Evolutionary conservation across 1,140 invertebrate species (phyloP), one percentile per base, ranked within the genome.

Genomic region (Lamellibrachia luymesi): DNA sequence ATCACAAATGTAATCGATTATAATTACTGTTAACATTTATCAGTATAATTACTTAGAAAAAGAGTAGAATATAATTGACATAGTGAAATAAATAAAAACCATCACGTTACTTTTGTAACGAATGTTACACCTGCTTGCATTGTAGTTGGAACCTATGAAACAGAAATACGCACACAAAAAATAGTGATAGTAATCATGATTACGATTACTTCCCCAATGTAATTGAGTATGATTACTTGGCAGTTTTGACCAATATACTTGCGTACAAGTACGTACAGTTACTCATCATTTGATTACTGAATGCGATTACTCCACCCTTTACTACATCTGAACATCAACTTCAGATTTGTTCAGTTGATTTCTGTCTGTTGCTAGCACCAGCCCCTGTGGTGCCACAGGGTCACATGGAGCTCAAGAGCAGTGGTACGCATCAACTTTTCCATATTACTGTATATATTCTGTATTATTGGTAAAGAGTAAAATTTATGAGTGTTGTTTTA

Each of bases 391-490:
- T 52, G 52, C 92, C 92, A 5, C 27, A 64, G 64, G 92, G 89
- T 93, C 92, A 94, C 91, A 80, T 94, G 51, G 93, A 90, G 4
- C 64, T 94, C 27, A 94, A 93, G 52, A 94, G 93, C 91, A 94
- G 93, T 91, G 50, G 93, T 94, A 92, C 92, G 93, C 93, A 90
- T 38, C 90, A 13, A 25, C 90, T 92, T 80, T 10, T 22, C 25
- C 0, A 80, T 80, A 22, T 6, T 22, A 17, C 13, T 10, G 64
- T 80, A 6, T 8, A 8, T 8, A 8, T 51, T 92, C 50, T 92
- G 52, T 92, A 17, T 38, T n/a, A 52, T 49, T 92, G 6, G 51
- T 27, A 6, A 92, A 50, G 51, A 92, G n/a, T 49, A 52, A 51
- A 92, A 8, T 92, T 49, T 7, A 10, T 92, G 38, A 38, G 38